Evolutionary conservation across 2,113 vertebrate species (phyloP), one percentile per base, ranked within the genome.

Genomic region (Aphyosemion australe): DNA sequence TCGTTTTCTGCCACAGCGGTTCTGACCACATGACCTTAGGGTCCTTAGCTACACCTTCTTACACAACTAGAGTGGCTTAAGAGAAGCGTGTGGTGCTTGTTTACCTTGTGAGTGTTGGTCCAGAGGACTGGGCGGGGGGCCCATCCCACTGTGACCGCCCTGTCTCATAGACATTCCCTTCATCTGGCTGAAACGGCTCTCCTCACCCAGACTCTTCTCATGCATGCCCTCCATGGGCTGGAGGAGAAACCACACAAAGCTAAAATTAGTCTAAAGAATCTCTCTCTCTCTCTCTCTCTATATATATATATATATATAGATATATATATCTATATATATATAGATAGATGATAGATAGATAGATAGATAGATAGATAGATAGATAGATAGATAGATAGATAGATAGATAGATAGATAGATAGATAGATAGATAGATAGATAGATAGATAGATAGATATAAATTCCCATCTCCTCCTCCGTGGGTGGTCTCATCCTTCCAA

Each of bases 71-170:
- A 12, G 41, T 58, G 63, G 56, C 43, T 41, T n/a, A 50, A 73
- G 10, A 32, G 8, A 1, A 14, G 9, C 20, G 12, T 14, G 5
- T 11, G 47, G 12, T 19, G 31, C 39, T 31, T 11, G 13, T 20
- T 16, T 76, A 98, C 97, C 97, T 95, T 99, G 97, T 0, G 97
- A 98, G 80, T 99, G 96, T 75, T 98, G 97, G 73, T 99, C 97
- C 90, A 99, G 95, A 34, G 97, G 97, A 90, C 97, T 98, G 0
- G 95, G 96, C 0, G 97, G 96, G 0, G 95, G 96, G 0, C 94
- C 96, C 97, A 98, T 97, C 0, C 96, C 97, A 0, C 92, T 88
- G 15, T 96, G 96, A 0, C 86, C 91, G 0, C 94, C 94, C 0
- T 94, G 89, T 49, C 96, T 90, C 94, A 97, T 91, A 0, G 93